phyloP scores from a whole-genome alignment of 2,113 vertebrate genomes.

The Cheirogaleus medius region DNA sequence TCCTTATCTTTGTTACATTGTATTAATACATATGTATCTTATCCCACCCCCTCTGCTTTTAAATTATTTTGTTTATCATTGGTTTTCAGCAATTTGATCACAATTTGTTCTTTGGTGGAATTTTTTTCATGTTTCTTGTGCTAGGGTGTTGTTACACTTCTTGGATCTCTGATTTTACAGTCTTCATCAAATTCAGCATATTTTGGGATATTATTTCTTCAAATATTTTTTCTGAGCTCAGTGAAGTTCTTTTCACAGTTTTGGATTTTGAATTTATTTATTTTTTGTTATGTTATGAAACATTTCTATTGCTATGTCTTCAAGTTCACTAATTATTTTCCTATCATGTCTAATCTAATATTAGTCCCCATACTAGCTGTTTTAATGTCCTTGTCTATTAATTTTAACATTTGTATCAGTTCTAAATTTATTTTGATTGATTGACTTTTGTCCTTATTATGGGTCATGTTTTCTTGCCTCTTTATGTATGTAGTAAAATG shows the following conservation, averaged over 20 bases:
- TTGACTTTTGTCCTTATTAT: background rate
- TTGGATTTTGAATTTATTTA: background rate
- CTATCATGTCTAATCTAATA: background rate
- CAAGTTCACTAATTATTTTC: background rate
- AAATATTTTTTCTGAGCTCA: background rate
- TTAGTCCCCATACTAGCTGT: background rate
- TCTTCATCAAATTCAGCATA: background rate
- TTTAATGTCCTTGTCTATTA: background rate
- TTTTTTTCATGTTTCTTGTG: background rate
- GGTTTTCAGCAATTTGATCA: background rate
- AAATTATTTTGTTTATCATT: background rate
- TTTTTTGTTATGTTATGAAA: background rate
- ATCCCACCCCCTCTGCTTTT: background rate
- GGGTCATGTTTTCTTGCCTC: background rate
- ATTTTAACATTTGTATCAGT: background rate
- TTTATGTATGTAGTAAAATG: background rate
- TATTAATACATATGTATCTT: background rate
- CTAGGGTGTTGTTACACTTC: background rate
- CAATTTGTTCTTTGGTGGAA: background rate
- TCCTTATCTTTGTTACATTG: background rate
- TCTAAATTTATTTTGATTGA: background rate
- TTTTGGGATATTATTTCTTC: background rate
- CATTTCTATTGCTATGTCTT: background rate
- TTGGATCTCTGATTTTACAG: background rate
- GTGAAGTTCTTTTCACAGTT: background rate